Conservation (phyloP, 2,113 vertebrate species). For the Lanius ludovicianus region DNA sequence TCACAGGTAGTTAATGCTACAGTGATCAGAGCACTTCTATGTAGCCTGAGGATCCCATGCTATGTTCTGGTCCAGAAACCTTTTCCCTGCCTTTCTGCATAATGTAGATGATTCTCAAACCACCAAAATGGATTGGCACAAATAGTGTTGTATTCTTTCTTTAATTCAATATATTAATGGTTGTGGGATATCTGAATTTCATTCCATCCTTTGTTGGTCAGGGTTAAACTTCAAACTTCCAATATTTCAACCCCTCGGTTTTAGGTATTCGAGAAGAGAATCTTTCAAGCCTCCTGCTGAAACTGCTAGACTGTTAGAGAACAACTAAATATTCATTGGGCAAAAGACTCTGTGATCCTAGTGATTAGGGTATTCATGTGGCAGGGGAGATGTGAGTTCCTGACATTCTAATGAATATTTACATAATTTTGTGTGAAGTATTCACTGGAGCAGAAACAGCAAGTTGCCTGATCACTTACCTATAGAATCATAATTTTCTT, state of each 20-base stretch:
- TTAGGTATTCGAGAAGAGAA: neutral
- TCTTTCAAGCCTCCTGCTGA: conserved; percentile 3
- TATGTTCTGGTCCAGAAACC: neutral
- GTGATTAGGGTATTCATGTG: conserved; percentile 47
- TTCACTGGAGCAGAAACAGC: conserved; percentile 46
- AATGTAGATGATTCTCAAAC: neutral
- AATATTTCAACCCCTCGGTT: neutral
- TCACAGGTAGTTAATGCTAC: neutral
- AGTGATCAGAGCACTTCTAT: neutral
- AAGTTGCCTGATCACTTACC: conserved; percentile 50
- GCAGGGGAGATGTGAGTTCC: neutral
- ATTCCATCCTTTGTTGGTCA: neutral
- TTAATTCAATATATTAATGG: neutral
- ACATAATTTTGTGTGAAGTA: conserved; percentile 52
- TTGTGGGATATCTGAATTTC: neutral
- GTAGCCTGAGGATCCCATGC: neutral
- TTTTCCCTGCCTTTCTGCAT: neutral
- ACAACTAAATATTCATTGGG: conserved; percentile 43
- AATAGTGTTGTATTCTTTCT: neutral
- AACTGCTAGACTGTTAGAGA: neutral
- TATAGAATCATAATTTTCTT: conserved; percentile 46
- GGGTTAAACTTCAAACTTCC: neutral
- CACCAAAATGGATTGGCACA: neutral
- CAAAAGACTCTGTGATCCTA: conserved; percentile 43
- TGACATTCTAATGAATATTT: conserved; percentile 60